Conservation (phyloP, 2,797 vertebrate genomes). For the Echiichthys vipera region DNA sequence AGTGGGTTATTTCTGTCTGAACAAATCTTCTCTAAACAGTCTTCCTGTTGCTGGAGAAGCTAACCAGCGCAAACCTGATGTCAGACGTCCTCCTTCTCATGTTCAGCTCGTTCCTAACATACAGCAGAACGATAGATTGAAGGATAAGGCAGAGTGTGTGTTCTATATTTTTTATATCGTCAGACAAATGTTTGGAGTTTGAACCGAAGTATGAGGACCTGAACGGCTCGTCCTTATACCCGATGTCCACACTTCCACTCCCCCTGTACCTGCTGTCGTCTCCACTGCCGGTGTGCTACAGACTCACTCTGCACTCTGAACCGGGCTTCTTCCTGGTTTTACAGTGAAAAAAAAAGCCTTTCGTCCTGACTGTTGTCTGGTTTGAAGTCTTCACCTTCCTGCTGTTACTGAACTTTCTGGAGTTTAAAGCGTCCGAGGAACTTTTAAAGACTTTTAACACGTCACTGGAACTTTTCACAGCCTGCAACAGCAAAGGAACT, state of each 20-base stretch:
- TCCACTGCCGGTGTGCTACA: conserved; percentile 3
- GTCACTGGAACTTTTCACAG: conserved; percentile 31
- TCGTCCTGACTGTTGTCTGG: not conserved
- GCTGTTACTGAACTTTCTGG: conserved; percentile 1
- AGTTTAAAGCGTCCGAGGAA: conserved; percentile 14
- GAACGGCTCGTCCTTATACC: not conserved
- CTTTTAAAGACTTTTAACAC: conserved; percentile 3
- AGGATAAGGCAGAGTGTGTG: not conserved
- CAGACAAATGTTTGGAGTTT: not conserved
- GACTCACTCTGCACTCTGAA: conserved; percentile 7
- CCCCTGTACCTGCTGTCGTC: conserved; percentile 16
- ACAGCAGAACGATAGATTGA: not conserved
- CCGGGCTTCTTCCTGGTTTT: conserved; percentile 33
- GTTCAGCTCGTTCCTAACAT: not conserved
- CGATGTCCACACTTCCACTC: conserved; percentile 14
- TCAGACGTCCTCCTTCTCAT: conserved; percentile 16
- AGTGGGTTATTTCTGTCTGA: not conserved
- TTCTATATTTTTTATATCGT: not conserved
- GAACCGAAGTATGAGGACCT: not conserved
- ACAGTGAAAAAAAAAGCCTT: conserved; percentile 22
- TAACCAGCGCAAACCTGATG: conserved; percentile 48
- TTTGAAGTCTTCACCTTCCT: conserved; percentile 1
- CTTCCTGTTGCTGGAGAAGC: conserved; percentile 19
- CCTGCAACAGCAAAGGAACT: conserved; percentile 16
- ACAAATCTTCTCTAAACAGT: not conserved